Base-by-base conservation (phyloP, 37 sponge, comb jelly and placozoan genomes). In the Mnemiopsis leidyi region DNA sequence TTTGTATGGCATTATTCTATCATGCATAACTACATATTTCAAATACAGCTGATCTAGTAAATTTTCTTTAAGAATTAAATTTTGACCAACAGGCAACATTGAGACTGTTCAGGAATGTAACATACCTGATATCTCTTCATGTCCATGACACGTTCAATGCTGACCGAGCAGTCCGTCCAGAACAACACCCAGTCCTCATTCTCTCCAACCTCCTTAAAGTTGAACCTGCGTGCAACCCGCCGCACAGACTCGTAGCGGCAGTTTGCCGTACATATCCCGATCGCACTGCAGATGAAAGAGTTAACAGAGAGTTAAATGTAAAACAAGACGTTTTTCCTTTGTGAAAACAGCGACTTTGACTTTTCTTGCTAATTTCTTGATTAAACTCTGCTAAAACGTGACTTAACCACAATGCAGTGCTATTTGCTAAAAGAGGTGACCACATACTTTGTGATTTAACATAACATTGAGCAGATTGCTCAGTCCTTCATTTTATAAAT, bases 41-140 rank as follows among this genome's bases (percentile, higher is more conserved):
- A n/a, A n/a, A n/a, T n/a, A n/a, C n/a, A n/a, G 31, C 28, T 18
- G 61, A n/a, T n/a, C n/a, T n/a, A n/a, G n/a, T n/a, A n/a, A n/a
- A n/a, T n/a, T n/a, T n/a, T n/a, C n/a, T n/a, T n/a, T n/a, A n/a
- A n/a, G n/a, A n/a, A n/a, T n/a, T n/a, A n/a, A n/a, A n/a, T n/a
- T n/a, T n/a, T n/a, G n/a, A n/a, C n/a, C n/a, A n/a, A n/a, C n/a
- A n/a, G n/a, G n/a, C n/a, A n/a, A n/a, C n/a, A n/a, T n/a, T n/a
- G n/a, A n/a, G n/a, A n/a, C n/a, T n/a, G n/a, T n/a, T n/a, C n/a
- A n/a, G n/a, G n/a, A n/a, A n/a, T n/a, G n/a, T n/a, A n/a, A 92
- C 92, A 25, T 30, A 97, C 98, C 96, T 99, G 99, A 75, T 96
- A 99, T 93, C 95, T 92, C 93, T 96, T 97, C 93, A 99, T 94